phyloP scores from a whole-genome alignment of 2,113 vertebrate genomes.

The Sorex araneus region DNA sequence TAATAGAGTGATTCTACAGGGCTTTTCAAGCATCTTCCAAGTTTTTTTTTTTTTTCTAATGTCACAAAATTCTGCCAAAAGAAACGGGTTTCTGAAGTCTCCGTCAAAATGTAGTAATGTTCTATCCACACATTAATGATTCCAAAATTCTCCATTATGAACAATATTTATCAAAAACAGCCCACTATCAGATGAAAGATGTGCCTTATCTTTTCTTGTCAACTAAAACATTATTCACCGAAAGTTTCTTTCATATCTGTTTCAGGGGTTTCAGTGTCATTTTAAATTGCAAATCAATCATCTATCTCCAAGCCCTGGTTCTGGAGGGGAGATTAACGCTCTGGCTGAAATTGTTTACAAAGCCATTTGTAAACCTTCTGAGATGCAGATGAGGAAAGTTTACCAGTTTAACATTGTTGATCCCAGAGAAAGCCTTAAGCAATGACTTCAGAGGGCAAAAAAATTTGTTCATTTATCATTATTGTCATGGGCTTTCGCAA shows the following conservation, averaged over 20 bases:
- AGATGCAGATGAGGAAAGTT: slow-evolving; percentile 95
- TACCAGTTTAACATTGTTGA: slow-evolving; percentile 94
- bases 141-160: slow-evolving; percentile 95
- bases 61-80: slow-evolving; percentile 80
- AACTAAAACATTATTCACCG: slow-evolving; percentile 95
- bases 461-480: slow-evolving; percentile 99
- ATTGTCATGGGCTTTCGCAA: slow-evolving; percentile 99
- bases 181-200: slow-evolving; percentile 95
- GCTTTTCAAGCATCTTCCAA: slow-evolving; percentile 73
- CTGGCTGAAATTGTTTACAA: slow-evolving; percentile 95
- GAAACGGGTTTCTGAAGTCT: slow-evolving; percentile 85
- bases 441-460: slow-evolving; percentile 99
- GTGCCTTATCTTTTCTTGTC: slow-evolving; percentile 97
- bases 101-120: slow-evolving; percentile 91
- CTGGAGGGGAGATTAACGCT: slow-evolving; percentile 93
- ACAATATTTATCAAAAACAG: slow-evolving; percentile 97
- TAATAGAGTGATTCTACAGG: slow-evolving; percentile 64
- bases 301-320: slow-evolving; percentile 93
- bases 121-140: slow-evolving; percentile 94
- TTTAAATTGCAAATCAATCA: slow-evolving; percentile 99
- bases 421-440: slow-evolving; percentile 98
- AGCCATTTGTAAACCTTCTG: slow-evolving; percentile 95
- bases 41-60: slow-evolving; percentile 3
- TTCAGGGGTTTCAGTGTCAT: slow-evolving; percentile 95
- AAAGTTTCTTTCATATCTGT: slow-evolving; percentile 97